phyloP scores from a whole-genome alignment of 2,888 invertebrate genomes.

The Nebria brevicollis region DNA sequence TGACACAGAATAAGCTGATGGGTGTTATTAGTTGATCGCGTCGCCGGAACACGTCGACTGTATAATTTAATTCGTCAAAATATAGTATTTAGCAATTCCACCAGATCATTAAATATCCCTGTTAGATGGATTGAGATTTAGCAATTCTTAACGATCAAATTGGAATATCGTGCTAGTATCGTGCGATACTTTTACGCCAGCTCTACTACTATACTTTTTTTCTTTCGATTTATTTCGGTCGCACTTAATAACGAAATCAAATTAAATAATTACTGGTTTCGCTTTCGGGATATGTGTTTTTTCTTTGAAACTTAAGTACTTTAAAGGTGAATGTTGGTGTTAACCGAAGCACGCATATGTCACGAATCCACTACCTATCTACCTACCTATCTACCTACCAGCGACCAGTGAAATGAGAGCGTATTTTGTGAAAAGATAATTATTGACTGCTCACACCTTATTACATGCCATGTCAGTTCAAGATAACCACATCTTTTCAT shows the following conservation, averaged over 20 bases:
- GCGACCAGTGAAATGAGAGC: neutral
- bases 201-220: conserved; percentile 24
- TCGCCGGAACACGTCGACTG: conserved; percentile 24
- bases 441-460: neutral
- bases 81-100: conserved; percentile 46
- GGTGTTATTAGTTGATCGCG: conserved; percentile 39
- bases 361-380: neutral
- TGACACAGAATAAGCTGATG: conserved; percentile 14
- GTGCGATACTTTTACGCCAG: conserved; percentile 4
- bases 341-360: conserved; percentile 6
- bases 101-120: conserved; percentile 28
- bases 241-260: conserved; percentile 44
- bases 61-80: conserved; percentile 42
- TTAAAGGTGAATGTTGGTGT: conserved; percentile 1
- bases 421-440: neutral
- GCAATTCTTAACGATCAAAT: conserved; percentile 40
- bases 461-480: neutral
- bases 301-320: neutral
- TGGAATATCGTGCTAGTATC: conserved; percentile 40
- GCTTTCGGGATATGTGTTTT: conserved; percentile 25
- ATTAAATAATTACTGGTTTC: conserved; percentile 24
- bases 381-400: neutral
- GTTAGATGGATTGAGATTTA: conserved; percentile 19
- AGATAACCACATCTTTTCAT: neutral
- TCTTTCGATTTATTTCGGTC: conserved; percentile 26